Evolutionary conservation across 2,888 invertebrate genomes (phyloP), one percentile per base, ranked within the genome.

Genomic region (Odontothrips loti): DNA sequence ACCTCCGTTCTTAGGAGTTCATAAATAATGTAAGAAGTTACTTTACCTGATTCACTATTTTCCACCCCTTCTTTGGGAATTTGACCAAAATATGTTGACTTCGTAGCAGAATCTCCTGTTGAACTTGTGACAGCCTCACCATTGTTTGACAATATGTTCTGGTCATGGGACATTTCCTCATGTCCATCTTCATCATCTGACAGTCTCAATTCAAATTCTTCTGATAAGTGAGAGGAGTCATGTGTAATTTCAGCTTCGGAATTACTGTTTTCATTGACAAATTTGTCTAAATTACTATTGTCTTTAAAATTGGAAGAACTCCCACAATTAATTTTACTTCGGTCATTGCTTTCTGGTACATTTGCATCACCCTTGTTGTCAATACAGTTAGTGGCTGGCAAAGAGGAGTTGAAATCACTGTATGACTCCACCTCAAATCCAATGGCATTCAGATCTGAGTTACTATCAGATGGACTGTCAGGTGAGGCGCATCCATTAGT

Each of bases 341-440:
- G 15, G 20, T 58, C 58, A 58, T 20, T 15, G 1, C 58, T 58
- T 4, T 20, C 17, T 20, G 58, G 15, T 43, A 43, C 6, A 43
- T 43, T 43, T 43, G 34, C 34, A 15, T 1, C 58, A 58, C 12
- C 58, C 58, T 58, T 58, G 17, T 43, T 43, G 34, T 43, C 34
- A 43, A 2, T 43, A 6, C 34, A 43, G 34, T 43, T 43, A 43
- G 34, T 43, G 34, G 23, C 27, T 10, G 68, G 27, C 23, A 75
- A 27, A 27, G 68, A 12, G 23, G 27, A 12, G 12, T 75, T 12
- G 1, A 9, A 27, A 8, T 75, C 68, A 23, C 23, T 27, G 9
- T 75, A 75, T 23, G 68, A 75, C 27, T 75, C 68, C 1, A 75
- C 68, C 12, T 75, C 68, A 75, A 75, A 75, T 12, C 68, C 68